Evolutionary conservation across 2,113 vertebrate genomes (phyloP), one percentile per base, ranked within the genome.

Genomic region (Phyllostomus discolor): DNA sequence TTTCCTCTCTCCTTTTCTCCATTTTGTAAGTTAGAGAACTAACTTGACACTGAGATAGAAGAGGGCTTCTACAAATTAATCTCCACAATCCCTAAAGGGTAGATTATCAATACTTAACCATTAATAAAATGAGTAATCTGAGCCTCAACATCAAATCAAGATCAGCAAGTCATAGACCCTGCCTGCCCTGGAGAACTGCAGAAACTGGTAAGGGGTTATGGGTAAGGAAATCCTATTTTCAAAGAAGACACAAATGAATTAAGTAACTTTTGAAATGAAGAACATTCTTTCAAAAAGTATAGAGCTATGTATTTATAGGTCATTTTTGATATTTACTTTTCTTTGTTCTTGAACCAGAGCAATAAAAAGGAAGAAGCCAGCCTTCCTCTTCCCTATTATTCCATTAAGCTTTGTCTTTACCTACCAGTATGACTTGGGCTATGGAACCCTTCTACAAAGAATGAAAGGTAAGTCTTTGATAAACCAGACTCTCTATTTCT

Each of bases 371-470:
- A 99, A 98, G 98, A 99, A 97, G 2, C 98, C 98, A 2, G 91
- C 4, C 62, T 12, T 99, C 48, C 92, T 99, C 59, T 9, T 97
- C 64, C 99, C 99, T 41, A 48, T 99, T 1, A 1, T 99, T 90
- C 99, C 99, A 9, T 98, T 99, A 87, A 38, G 99, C 94, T 99
- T 99, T 91, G 28, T 99, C 75, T 31, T 99, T 72, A 96, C 94
- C 73, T 99, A 99, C 98, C 99, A 99, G 35, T 98, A 99, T 97
- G 99, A 99, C 98, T 97, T 98, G 96, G 99, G 98, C 46, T 99
- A 99, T 69, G 99, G 99, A 64, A 99, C 98, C 1, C 88, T 99
- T 35, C 76, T 99, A 85, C 96, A 99, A 92, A 99, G 99, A 43
- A 98, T 99, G 92, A 99, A 98, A 99, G 98, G 99, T 99, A 97